These are phyloP conservation scores for Caenorhabditis angaria DNA, from an alignment of 2,888 invertebrate genomes.

Conservation along the genomic window DNA sequence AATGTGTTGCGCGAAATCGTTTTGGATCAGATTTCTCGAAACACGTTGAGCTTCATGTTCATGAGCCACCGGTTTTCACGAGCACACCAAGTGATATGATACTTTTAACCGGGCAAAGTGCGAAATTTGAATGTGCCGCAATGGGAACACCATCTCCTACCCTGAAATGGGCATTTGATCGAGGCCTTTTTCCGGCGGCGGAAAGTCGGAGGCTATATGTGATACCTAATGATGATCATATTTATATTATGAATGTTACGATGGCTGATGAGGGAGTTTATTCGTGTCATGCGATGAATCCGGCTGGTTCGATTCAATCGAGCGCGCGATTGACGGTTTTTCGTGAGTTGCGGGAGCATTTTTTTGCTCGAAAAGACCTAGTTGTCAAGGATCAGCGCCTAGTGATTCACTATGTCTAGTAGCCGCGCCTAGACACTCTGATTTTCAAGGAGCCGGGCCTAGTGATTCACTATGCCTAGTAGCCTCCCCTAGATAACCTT, in stretches of 20 bases:
- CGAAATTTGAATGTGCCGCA: conserved; percentile 53
- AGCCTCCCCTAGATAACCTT: too few species aligned
- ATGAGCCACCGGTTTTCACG: conserved; percentile 48
- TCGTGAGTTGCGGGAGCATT: too few species aligned
- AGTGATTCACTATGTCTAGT: too few species aligned
- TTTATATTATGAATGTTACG: conserved; percentile 52
- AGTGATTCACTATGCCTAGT: too few species aligned
- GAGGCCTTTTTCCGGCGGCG: conserved; percentile 52
- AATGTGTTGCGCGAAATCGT: conserved; percentile 51
- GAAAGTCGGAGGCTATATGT: conserved; percentile 51
- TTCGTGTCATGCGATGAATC: conserved; percentile 52
- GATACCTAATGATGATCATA: conserved; percentile 50
- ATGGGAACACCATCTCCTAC: conserved; percentile 49
- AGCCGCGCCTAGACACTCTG: too few species aligned
- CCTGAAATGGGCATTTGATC: conserved; percentile 55
- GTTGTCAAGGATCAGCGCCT: too few species aligned
- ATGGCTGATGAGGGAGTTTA: conserved; percentile 49
- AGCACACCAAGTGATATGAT: conserved; percentile 50
- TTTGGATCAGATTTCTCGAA: conserved; percentile 49
- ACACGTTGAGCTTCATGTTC: conserved; percentile 39
- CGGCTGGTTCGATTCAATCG: conserved; percentile 43
- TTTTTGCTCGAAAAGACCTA: too few species aligned
- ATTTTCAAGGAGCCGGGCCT: too few species aligned
- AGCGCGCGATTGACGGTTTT: conserved; percentile 47
- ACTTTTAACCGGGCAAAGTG: conserved; percentile 51